Evolutionary conservation across 2,797 vertebrate genomes (phyloP).

Genomic region (Emydoidea blandingii): DNA sequence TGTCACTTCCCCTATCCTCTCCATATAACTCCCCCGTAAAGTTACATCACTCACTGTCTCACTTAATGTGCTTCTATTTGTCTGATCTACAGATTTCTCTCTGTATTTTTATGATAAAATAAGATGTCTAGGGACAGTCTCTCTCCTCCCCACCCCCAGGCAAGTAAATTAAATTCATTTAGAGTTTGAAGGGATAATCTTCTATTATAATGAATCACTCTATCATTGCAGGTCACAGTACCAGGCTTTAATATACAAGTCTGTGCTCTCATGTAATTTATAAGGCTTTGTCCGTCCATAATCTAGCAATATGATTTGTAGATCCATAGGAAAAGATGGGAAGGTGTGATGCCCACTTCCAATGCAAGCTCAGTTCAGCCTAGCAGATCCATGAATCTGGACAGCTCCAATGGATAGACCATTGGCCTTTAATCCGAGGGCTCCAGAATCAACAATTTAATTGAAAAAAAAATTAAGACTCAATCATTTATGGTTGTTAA

Average conservation of each 20-base stretch:
- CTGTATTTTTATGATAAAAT: slow-evolving; percentile 48
- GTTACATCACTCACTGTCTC: slow-evolving; percentile 61
- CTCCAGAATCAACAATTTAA: fast-evolving
- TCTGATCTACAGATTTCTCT: slow-evolving; percentile 56
- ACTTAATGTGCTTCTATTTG: slow-evolving; percentile 66
- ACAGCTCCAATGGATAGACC: background rate
- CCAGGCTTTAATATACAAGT: slow-evolving; percentile 51
- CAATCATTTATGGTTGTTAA: background rate
- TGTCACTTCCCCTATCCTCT: slow-evolving; percentile 67
- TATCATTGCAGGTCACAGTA: slow-evolving; percentile 49
- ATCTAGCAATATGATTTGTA: background rate
- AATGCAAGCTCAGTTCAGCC: background rate
- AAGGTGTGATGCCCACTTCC: background rate
- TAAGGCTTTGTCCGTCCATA: background rate
- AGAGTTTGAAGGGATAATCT: slow-evolving; percentile 58
- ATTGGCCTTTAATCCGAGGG: background rate
- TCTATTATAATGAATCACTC: slow-evolving; percentile 43
- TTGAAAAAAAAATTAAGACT: background rate
- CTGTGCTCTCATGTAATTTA: slow-evolving; percentile 22
- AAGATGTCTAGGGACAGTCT: slow-evolving; percentile 9
- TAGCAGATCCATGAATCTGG: background rate
- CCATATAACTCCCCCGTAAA: slow-evolving; percentile 65
- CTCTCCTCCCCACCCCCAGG: slow-evolving; percentile 12
- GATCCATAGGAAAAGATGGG: background rate
- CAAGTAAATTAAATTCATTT: slow-evolving; percentile 68